Conservation (phyloP, 2,888 invertebrate species). For the Microchrysa polita region DNA sequence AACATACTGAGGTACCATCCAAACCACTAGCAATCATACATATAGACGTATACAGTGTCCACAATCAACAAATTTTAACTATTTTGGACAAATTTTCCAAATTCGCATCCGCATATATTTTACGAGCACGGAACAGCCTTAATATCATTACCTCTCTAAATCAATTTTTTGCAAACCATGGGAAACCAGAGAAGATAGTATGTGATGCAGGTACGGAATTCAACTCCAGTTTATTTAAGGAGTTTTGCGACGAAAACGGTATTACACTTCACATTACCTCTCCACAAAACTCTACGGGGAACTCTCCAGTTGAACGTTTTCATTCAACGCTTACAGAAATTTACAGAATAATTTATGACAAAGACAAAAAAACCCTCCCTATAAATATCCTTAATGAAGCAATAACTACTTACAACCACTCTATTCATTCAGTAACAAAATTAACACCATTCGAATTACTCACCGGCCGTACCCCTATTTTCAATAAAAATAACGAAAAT, state of each 20-base stretch:
- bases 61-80: no score
- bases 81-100: conserved; percentile 40
- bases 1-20: no score
- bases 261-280: conserved; percentile 47
- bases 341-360: conserved; percentile 46
- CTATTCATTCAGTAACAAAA: conserved; percentile 46
- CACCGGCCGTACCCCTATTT: not conserved
- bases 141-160: not conserved
- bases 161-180: conserved; percentile 17
- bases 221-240: conserved; percentile 48
- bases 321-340: conserved; percentile 49
- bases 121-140: conserved; percentile 18
- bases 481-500: not conserved
- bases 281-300: conserved; percentile 47
- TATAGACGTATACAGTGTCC: no score
- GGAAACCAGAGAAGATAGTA: conserved; percentile 31
- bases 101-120: conserved; percentile 31
- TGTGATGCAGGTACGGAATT: conserved; percentile 46
- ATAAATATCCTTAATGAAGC: conserved; percentile 48
- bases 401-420: conserved; percentile 43
- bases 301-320: conserved; percentile 48
- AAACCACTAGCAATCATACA: no score
- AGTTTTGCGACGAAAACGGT: conserved; percentile 47
- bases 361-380: conserved; percentile 37
- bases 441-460: conserved; percentile 43